These are phyloP conservation scores for Drosophila mulleri DNA, from an alignment of 2,888 invertebrate species.

Conservation along the genomic window DNA sequence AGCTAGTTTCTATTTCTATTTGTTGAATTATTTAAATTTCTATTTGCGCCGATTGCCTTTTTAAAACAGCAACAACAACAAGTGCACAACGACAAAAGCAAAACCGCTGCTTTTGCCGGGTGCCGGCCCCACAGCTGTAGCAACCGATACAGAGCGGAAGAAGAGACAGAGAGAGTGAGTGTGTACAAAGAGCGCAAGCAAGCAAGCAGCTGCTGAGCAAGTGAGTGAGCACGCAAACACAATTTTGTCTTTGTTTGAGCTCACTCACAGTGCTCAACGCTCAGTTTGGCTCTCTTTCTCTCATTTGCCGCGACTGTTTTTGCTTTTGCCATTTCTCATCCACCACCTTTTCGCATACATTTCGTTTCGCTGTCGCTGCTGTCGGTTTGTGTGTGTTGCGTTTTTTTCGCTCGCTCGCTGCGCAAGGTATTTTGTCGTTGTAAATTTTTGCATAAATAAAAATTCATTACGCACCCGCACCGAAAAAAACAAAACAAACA, in stretches of 20 bases:
- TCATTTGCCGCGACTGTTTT: slow-evolving; percentile 23
- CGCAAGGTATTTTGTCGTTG: slow-evolving; percentile 69
- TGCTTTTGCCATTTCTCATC: slow-evolving; percentile 47
- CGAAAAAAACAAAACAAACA: slow-evolving; percentile 34
- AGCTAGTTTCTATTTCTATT: slow-evolving; percentile 53
- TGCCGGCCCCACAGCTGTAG: slow-evolving; percentile 35
- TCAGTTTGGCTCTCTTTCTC: slow-evolving; percentile 20
- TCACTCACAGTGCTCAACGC: slow-evolving; percentile 2
- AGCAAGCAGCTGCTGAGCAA: slow-evolving; percentile 15
- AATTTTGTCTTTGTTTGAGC: slow-evolving; percentile 32
- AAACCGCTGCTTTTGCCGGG: slow-evolving; percentile 37
- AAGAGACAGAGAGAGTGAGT: slow-evolving; percentile 6
- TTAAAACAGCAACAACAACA: slow-evolving; percentile 28
- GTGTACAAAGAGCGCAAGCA: slow-evolving; percentile 4
- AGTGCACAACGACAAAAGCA: slow-evolving; percentile 16
- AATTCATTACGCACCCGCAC: slow-evolving; percentile 52
- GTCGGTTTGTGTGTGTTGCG: slow-evolving; percentile 61
- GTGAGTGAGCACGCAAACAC: slow-evolving; percentile 26
- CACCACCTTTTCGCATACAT: slow-evolving; percentile 46
- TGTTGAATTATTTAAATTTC: slow-evolving; percentile 61
- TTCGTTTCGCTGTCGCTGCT: slow-evolving; percentile 57
- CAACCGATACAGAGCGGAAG: neutral
- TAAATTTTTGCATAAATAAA: slow-evolving; percentile 53
- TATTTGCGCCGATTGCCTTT: slow-evolving; percentile 40
- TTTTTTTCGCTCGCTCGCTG: slow-evolving; percentile 65